Percentiles rank a stretch among this genome's conserved stretches.
Evolutionary conservation across 2,797 vertebrate genomes (phyloP).

Genomic region (Tamandua tetradactyla): DNA sequence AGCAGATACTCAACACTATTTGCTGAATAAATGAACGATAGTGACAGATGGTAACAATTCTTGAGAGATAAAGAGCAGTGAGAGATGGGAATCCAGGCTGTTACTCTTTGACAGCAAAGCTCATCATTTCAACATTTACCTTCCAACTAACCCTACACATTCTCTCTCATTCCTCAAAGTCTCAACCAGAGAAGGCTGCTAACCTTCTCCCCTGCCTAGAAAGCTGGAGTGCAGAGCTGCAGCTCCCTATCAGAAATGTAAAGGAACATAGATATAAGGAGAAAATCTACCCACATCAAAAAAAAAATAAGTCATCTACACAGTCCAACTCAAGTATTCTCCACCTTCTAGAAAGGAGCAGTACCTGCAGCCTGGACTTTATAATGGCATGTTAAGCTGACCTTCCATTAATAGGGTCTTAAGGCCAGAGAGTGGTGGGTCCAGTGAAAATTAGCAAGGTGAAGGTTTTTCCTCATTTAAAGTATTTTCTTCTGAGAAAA

Average conservation of each 20-base stretch:
- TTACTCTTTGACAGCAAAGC: not conserved
- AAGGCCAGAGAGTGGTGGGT: not conserved
- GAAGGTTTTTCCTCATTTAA: not conserved
- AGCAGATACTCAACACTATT: not conserved
- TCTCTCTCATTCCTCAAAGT: not conserved
- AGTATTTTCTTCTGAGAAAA: not conserved
- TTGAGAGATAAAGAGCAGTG: not conserved
- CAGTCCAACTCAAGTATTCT: not conserved
- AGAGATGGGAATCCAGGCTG: not conserved
- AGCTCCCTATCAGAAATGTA: not conserved
- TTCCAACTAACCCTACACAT: not conserved
- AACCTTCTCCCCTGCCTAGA: not conserved
- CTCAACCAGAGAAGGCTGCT: not conserved
- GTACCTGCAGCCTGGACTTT: not conserved
- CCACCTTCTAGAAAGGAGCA: not conserved
- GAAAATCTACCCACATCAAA: not conserved
- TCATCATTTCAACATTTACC: not conserved
- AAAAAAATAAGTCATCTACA: not conserved
- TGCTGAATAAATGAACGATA: not conserved
- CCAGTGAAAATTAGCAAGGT: not conserved
- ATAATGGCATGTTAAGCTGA: not conserved
- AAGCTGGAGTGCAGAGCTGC: not conserved
- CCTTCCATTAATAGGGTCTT: not conserved
- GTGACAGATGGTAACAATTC: not conserved
- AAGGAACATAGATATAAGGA: not conserved